Conservation (phyloP, 1,140 invertebrate species). For the Cherax quadricarinatus region DNA sequence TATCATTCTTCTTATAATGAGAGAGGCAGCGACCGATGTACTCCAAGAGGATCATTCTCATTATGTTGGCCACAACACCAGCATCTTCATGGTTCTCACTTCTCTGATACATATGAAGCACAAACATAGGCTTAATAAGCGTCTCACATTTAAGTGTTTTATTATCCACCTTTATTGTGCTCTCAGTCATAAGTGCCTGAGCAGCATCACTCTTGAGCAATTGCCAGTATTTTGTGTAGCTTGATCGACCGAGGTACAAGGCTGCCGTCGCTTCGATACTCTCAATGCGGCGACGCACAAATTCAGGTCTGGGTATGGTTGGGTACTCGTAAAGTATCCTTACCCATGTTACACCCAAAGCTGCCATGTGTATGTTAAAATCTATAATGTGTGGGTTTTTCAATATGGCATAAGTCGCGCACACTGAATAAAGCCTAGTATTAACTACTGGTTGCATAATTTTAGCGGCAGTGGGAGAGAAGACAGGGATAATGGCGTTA, state of each 20-base stretch:
- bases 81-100: background rate
- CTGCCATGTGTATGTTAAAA: constrained; percentile 55
- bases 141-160: constrained; percentile 58
- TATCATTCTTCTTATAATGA: background rate
- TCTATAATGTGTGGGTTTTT: constrained; percentile 67
- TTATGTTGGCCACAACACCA: background rate
- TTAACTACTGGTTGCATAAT: constrained; percentile 36
- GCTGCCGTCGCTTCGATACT: constrained; percentile 46
- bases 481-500: constrained; percentile 62
- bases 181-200: constrained; percentile 64
- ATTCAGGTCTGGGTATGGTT: constrained; percentile 4
- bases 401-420: constrained; percentile 53
- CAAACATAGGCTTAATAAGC: constrained; percentile 56
- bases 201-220: constrained; percentile 29
- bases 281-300: constrained; percentile 14
- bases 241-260: constrained; percentile 40
- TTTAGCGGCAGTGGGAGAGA: constrained; percentile 24
- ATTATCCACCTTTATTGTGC: background rate
- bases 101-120: constrained; percentile 10
- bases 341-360: constrained; percentile 54
- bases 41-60: constrained; percentile 44
- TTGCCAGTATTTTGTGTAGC: constrained; percentile 35
- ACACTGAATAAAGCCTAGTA: constrained; percentile 48
- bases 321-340: constrained; percentile 41
- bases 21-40: constrained; percentile 58